A percentile compares a stretch with the other conserved stretches of the same genome.
phyloP scores from a whole-genome alignment of 2,888 invertebrate genomes.

The Eurytoma adleriae region DNA sequence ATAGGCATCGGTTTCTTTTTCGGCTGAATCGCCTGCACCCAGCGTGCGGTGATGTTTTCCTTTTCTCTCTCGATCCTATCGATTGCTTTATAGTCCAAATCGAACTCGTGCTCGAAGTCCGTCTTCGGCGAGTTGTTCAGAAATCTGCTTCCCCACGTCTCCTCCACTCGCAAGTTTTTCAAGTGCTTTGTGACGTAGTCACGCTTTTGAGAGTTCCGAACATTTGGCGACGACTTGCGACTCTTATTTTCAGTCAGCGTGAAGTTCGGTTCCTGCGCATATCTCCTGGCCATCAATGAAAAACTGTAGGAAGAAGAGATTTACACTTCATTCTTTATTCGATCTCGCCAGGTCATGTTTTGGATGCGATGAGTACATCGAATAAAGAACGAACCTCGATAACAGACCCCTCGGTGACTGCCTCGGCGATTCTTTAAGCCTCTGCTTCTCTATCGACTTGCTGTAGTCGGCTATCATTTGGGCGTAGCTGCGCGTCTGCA shows the following conservation, averaged over 20 bases:
- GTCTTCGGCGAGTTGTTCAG: neutral
- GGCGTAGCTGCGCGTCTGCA: constrained; percentile 57
- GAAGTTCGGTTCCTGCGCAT: neutral
- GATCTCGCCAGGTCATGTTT: constrained; percentile 36
- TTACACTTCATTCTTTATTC: neutral
- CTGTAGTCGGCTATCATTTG: constrained; percentile 60
- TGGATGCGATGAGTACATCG: constrained; percentile 47
- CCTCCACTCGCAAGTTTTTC: neutral
- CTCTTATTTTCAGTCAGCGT: neutral
- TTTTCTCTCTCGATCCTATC: neutral
- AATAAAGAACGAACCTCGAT: constrained; percentile 49
- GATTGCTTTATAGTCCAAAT: neutral
- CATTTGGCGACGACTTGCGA: neutral
- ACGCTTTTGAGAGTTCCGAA: constrained; percentile 2
- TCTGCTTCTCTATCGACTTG: constrained; percentile 50
- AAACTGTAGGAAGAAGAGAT: neutral
- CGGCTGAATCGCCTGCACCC: neutral
- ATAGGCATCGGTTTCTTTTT: neutral
- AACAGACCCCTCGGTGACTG: constrained; percentile 27
- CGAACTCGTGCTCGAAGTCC: neutral
- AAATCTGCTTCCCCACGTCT: neutral
- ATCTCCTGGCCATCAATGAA: neutral
- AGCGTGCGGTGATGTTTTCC: neutral
- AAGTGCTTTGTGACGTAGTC: constrained; percentile 6
- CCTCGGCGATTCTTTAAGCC: neutral